Conservation (phyloP, 1,140 invertebrate species). For the Achroia grisella region DNA sequence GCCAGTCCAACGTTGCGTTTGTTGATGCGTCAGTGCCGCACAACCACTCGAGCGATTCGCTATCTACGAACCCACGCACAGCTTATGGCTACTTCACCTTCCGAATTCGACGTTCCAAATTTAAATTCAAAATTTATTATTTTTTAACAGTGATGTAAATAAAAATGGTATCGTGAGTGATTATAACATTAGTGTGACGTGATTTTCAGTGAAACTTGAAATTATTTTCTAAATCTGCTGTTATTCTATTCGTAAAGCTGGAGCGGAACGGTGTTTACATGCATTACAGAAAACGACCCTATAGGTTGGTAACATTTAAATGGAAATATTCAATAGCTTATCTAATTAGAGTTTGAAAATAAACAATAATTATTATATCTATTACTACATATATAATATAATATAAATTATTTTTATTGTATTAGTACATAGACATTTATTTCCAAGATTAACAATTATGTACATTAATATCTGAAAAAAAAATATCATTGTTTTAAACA, state of each 20-base stretch:
- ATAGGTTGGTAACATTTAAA: conserved; percentile 43
- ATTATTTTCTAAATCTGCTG: conserved; percentile 15
- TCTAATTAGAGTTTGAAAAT: no score
- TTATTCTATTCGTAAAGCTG: conserved; percentile 53
- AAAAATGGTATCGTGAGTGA: conserved; percentile 15
- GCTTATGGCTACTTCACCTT: conserved; percentile 4
- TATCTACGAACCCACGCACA: conserved; percentile 9
- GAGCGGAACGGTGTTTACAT: conserved; percentile 63
- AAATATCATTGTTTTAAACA: no score
- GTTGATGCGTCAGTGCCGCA: conserved; percentile 55
- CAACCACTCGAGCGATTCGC: conserved; percentile 33
- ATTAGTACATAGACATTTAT: no score
- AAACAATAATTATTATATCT: no score
- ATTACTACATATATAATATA: no score
- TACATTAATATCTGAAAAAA: no score
- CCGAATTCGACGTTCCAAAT: conserved; percentile 4
- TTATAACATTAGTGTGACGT: conserved; percentile 22
- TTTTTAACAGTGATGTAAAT: not conserved
- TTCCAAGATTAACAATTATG: no score
- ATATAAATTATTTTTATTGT: no score
- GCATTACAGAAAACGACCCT: conserved; percentile 69
- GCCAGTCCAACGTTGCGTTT: conserved; percentile 32
- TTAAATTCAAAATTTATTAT: not conserved
- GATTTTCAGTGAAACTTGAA: conserved; percentile 13
- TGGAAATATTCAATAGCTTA: not conserved